phyloP scores from a whole-genome alignment of 1,140 invertebrate species.

The Cydia pomonella region DNA sequence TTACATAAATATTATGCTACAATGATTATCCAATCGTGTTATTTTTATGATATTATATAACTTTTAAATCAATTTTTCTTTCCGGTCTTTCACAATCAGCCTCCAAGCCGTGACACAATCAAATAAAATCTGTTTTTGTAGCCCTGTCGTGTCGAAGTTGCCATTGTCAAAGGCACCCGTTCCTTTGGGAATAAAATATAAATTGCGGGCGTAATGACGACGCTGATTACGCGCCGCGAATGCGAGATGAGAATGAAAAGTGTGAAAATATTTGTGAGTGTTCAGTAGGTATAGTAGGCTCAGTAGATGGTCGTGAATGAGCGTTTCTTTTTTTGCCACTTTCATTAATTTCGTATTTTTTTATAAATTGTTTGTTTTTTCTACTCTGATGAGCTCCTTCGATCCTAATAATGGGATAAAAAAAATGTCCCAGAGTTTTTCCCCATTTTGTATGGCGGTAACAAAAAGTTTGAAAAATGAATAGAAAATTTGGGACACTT shows the following conservation, averaged over 20 bases:
- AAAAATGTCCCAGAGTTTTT: no score
- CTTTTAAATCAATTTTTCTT: not conserved
- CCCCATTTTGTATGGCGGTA: no score
- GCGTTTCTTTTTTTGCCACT: no score
- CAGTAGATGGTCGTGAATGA: no score
- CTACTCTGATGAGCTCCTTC: no score
- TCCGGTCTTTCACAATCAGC: not conserved
- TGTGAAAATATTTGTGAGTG: constrained; percentile 3
- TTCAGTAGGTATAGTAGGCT: not conserved
- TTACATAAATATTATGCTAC: no score
- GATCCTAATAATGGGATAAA: no score
- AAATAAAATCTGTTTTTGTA: constrained; percentile 8
- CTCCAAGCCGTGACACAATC: not conserved
- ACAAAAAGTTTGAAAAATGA: no score
- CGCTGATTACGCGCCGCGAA: constrained; percentile 4
- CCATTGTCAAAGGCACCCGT: not conserved
- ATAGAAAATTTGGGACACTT: no score
- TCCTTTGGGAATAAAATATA: not conserved
- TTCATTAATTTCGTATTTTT: no score
- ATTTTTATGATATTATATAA: not conserved
- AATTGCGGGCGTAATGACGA: constrained; percentile 12
- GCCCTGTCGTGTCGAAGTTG: not conserved
- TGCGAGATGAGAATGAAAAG: not conserved
- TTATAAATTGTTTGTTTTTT: no score
- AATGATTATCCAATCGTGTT: no score